Evolutionary conservation across 2,113 vertebrate species (phyloP), one percentile per base, ranked within the genome.

Genomic region (Melanerpes aurifrons): DNA sequence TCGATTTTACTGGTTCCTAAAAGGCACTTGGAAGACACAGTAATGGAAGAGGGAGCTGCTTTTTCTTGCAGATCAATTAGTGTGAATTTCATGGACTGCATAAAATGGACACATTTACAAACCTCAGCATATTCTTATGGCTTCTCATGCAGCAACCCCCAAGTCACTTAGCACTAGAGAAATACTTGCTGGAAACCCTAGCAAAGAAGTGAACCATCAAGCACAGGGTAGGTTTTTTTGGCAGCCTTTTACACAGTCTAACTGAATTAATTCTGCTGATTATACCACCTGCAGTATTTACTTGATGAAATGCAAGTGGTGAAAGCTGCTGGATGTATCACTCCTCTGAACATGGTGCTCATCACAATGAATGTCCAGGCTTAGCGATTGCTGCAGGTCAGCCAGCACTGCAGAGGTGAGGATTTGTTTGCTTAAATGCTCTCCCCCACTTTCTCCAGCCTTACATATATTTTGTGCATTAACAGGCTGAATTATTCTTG

Each of bases 251-350:
- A 21, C 58, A 54, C 53, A 93, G 47, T 31, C 61, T 94, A 91
- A 94, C 91, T 87, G 89, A 93, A 96, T 97, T 97, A 97, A 98
- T 98, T 97, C 93, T 95, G 85, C 91, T 97, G 96, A 97, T 97
- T 97, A 93, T 93, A 95, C 92, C 96, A 92, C 96, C 87, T 92
- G 93, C 89, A 96, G 87, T 94, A 94, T 94, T 91, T 92, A 76
- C 80, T 81, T 91, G 96, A 97, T 97, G 95, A 94, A 97, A 92
- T 75, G 71, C 81, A 90, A 18, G 72, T 7, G 4, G 76, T 10
- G 20, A 94, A 92, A 93, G 66, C 86, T 91, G 47, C 82, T 71
- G 82, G 94, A 91, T 4, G 5, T 79, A 94, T 89, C 77, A 53
- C 78, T 91, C 63, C 76, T 93, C 77, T 3, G 0, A 86, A 48